Evolutionary conservation across 2,797 vertebrate species (phyloP), one percentile per base, ranked within the genome.

Genomic region (Molossus alvarezi): DNA sequence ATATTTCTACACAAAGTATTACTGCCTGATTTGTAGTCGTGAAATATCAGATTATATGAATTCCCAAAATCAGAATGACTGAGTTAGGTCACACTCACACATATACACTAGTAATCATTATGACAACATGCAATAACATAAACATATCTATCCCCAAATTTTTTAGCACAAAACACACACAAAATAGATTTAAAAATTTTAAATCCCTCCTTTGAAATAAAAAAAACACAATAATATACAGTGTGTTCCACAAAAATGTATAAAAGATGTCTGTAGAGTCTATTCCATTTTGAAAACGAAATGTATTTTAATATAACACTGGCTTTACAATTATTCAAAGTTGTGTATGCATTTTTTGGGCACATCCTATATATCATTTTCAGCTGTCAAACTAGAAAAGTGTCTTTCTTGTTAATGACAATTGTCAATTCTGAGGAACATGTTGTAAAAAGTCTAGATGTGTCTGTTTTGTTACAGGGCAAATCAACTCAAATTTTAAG

Each of bases 141-240:
- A 29, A 25, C 69, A 93, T 77, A 3, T 71, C n/a, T 60, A 20
- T 48, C 25, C 25, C 41, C 15, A 33, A 29, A 53, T 60, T 60
- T 86, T 79, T 98, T 97, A 85, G 62, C 48, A 69, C 20, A 81
- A 80, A 18, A 69, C 51, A 60, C 58, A 90, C 76, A 76, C 29
- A 45, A 91, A 76, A 93, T 18, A 93, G 48, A 51, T 37, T 62
- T 29, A 21, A 29, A 15, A 9, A 5, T 33, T 65, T 83, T 21
- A 75, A 69, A 75, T 14, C 29, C 53, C 15, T 86, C 21, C 21
- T 75, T 75, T 48, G 25, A 85, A 73, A 95, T 37, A 29, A 65
- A 90, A 58, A 76, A 5, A 90, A 80, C 41, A 58, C 69, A 60
- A 58, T 62, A 21, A 21, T 41, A 13, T 57, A 84, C 81, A 80